Conservation (phyloP, 2,888 invertebrate genomes). For the Geotrupes spiniger region DNA sequence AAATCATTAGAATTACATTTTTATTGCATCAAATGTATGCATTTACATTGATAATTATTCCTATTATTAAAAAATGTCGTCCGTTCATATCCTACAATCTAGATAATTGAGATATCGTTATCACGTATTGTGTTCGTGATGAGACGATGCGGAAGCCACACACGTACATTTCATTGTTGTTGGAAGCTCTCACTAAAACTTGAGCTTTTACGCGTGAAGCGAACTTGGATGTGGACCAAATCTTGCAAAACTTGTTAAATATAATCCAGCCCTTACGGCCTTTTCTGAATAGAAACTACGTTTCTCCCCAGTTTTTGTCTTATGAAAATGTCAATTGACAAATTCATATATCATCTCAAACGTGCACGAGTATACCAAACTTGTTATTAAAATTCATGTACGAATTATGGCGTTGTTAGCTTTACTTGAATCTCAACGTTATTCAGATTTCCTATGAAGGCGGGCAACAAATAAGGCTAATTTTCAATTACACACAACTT, state of each 20-base stretch:
- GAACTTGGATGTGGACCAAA: slow-evolving; percentile 35
- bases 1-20: too few species aligned
- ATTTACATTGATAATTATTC: too few species aligned
- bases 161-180: slow-evolving; percentile 30
- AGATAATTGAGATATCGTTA: slow-evolving; percentile 19
- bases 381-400: too few species aligned
- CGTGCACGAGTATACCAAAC: too few species aligned
- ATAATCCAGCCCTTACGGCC: slow-evolving; percentile 34
- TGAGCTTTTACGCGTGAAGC: slow-evolving; percentile 35
- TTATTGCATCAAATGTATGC: too few species aligned
- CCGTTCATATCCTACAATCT: not conserved
- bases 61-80: too few species aligned
- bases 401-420: too few species aligned
- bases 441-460: slow-evolving; percentile 5
- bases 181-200: slow-evolving; percentile 34
- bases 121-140: slow-evolving; percentile 29
- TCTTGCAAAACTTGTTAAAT: slow-evolving; percentile 39
- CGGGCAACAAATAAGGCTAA: slow-evolving; percentile 26
- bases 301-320: not conserved
- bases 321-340: too few species aligned
- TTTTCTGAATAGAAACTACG: slow-evolving; percentile 31
- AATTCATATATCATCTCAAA: too few species aligned
- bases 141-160: slow-evolving; percentile 32
- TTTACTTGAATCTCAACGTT: not conserved
- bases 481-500: slow-evolving; percentile 33